These are phyloP conservation scores for Epinephelus fuscoguttatus DNA, from an alignment of 2,113 vertebrate genomes.

Conservation along the genomic window DNA sequence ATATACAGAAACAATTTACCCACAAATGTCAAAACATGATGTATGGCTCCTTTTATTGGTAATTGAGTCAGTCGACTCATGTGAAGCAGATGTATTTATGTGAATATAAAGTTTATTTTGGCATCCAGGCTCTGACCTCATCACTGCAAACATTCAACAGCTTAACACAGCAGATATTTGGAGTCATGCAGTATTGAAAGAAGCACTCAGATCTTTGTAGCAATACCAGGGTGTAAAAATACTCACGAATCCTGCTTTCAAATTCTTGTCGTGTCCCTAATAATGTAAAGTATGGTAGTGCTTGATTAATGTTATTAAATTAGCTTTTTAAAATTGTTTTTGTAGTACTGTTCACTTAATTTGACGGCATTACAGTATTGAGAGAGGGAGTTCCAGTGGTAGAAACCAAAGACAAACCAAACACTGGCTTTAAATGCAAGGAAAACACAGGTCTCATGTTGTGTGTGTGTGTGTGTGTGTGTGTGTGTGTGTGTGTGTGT, in stretches of 20 bases:
- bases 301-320: not conserved
- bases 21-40: constrained; percentile 29
- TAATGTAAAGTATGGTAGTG: not conserved
- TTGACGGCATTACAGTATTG: not conserved
- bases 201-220: not conserved
- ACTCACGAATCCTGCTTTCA: not conserved
- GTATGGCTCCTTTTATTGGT: constrained; percentile 7
- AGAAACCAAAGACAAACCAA: too few species aligned
- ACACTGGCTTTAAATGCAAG: too few species aligned
- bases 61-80: not conserved
- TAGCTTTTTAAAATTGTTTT: not conserved
- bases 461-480: constrained; percentile 18
- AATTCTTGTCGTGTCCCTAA: not conserved
- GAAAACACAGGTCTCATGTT: not conserved
- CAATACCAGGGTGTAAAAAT: not conserved
- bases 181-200: not conserved
- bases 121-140: constrained; percentile 2
- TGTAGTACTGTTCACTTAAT: not conserved
- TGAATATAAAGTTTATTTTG: constrained; percentile 47
- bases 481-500: constrained; percentile 1
- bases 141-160: constrained; percentile 25
- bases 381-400: not conserved
- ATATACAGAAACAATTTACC: constrained; percentile 28
- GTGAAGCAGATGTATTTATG: constrained; percentile 34
- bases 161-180: not conserved